Evolutionary conservation across 1,140 invertebrate species (phyloP).

Genomic region (Lepidostoma basale): DNA sequence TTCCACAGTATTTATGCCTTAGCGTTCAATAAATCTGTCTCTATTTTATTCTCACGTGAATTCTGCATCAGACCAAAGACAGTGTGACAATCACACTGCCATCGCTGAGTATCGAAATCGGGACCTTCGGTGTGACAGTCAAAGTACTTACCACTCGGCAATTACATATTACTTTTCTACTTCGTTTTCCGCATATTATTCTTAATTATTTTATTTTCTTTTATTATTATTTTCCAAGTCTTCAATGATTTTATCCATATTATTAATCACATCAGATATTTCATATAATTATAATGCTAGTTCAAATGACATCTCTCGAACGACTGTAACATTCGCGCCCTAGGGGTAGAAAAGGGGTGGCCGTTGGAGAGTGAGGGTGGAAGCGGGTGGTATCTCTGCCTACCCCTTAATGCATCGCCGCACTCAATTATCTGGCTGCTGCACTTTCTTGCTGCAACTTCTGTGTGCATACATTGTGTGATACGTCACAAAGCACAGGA

Average conservation of each 20-base stretch:
- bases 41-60: too few relatives aligned
- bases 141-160: not conserved
- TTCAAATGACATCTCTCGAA: not conserved
- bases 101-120: too few relatives aligned
- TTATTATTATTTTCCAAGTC: too few relatives aligned
- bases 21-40: too few relatives aligned
- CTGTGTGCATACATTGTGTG: not conserved
- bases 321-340: not conserved
- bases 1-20: too few relatives aligned
- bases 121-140: not conserved
- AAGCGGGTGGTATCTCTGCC: not conserved
- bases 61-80: too few relatives aligned
- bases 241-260: not conserved
- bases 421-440: slow-evolving; percentile 16
- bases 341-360: not conserved
- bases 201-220: too few relatives aligned
- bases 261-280: not conserved
- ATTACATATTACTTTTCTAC: not conserved
- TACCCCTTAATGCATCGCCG: slow-evolving; percentile 10
- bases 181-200: not conserved
- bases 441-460: slow-evolving; percentile 10
- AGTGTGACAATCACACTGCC: too few relatives aligned
- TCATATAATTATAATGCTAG: not conserved
- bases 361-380: not conserved
- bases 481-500: not conserved